A percentile compares a stretch with the other conserved stretches of the same genome.
These are phyloP conservation scores for Denticeps clupeoides DNA, from an alignment of 2,797 vertebrate species.

Conservation along the genomic window DNA sequence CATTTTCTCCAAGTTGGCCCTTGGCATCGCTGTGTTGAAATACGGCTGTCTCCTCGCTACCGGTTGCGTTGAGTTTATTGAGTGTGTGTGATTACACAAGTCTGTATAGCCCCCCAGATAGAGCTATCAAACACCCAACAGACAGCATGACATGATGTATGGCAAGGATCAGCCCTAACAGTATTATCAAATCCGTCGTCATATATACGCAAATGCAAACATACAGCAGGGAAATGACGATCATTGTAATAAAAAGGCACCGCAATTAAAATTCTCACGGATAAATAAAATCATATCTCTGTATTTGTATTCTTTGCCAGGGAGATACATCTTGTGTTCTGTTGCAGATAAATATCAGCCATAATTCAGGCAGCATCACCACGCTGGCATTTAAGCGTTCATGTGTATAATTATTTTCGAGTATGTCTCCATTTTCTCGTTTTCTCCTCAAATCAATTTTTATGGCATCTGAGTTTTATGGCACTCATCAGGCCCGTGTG, in stretches of 20 bases:
- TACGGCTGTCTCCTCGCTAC: conserved; percentile 24
- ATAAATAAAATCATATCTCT: background rate
- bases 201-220: background rate
- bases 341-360: conserved; percentile 29
- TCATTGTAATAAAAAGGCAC: background rate
- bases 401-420: conserved; percentile 44
- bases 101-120: conserved; percentile 26
- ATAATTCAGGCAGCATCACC: conserved; percentile 29
- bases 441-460: conserved; percentile 43
- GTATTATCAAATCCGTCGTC: background rate
- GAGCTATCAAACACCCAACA: conserved; percentile 24
- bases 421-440: conserved; percentile 41
- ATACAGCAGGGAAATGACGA: background rate
- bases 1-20: background rate
- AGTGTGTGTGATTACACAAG: conserved; percentile 22
- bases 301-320: conserved; percentile 21
- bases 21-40: conserved; percentile 14
- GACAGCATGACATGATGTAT: conserved; percentile 5
- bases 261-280: conserved; percentile 2
- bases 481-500: conserved; percentile 31
- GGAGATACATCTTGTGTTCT: conserved; percentile 13
- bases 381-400: conserved; percentile 32
- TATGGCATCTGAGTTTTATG: conserved; percentile 41
- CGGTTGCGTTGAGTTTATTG: conserved; percentile 22
- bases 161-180: too few relatives aligned